These are phyloP conservation scores for Odontesthes bonariensis DNA, from an alignment of 2,113 vertebrate genomes.

Conservation along the genomic window DNA sequence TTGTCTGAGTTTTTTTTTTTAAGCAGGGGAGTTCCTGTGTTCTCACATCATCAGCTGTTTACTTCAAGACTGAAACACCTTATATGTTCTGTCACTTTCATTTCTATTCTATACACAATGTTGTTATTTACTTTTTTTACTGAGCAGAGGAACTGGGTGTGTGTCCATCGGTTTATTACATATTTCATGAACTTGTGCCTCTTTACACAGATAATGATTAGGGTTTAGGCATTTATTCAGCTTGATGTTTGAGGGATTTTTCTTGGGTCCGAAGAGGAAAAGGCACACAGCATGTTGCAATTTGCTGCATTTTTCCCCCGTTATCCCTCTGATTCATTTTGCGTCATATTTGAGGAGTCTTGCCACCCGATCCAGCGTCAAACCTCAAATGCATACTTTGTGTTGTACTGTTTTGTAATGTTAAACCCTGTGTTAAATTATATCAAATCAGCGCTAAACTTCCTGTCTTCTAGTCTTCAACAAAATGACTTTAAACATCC, in stretches of 20 bases:
- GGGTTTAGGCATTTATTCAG: too few species aligned
- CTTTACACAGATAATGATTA: too few species aligned
- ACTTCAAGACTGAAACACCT: too few species aligned
- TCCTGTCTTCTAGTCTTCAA: not conserved
- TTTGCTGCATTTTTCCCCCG: not conserved
- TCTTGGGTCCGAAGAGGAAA: not conserved
- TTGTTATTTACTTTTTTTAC: too few species aligned
- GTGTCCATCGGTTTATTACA: too few species aligned
- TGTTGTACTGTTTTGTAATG: not conserved
- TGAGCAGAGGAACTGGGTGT: too few species aligned
- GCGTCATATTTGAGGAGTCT: too few species aligned
- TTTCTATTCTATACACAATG: too few species aligned
- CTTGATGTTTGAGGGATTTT: not conserved
- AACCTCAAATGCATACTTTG: not conserved
- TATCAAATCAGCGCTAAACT: not conserved
- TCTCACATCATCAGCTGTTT: not conserved
- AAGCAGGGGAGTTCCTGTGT: conserved; percentile 13
- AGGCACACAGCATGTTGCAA: not conserved
- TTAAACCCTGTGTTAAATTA: not conserved
- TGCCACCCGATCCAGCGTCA: not conserved
- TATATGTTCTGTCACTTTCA: too few species aligned
- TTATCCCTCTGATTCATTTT: not conserved
- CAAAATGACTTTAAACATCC: not conserved
- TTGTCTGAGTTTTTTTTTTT: not conserved
- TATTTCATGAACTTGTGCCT: too few species aligned